Conservation (phyloP, 1,140 invertebrate species). For the Hyles euphorbiae region DNA sequence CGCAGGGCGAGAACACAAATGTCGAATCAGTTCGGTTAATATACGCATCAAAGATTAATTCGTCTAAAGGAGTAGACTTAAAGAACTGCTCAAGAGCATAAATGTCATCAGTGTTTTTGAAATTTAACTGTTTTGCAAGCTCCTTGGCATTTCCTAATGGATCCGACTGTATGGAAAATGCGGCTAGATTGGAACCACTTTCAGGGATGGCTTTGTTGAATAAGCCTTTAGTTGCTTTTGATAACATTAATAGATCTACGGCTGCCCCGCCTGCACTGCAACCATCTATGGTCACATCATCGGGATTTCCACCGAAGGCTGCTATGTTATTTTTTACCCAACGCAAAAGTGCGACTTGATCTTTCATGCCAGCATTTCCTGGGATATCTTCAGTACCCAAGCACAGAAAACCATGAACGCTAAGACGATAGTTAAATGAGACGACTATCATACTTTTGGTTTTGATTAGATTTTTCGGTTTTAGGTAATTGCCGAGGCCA, state of each 20-base stretch:
- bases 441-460: slow-evolving; percentile 24
- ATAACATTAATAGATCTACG: slow-evolving; percentile 27
- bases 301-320: slow-evolving; percentile 35
- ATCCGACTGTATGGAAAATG: slow-evolving; percentile 23
- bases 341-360: slow-evolving; percentile 28
- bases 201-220: slow-evolving; percentile 33
- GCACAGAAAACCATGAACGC: slow-evolving; percentile 32
- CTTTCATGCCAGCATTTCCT: slow-evolving; percentile 42
- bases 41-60: not conserved
- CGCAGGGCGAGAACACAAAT: slow-evolving; percentile 25
- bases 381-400: slow-evolving; percentile 31
- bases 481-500: slow-evolving; percentile 19
- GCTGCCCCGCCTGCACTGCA: slow-evolving; percentile 26
- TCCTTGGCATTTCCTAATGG: slow-evolving; percentile 20
- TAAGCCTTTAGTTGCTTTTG: slow-evolving; percentile 22
- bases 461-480: slow-evolving; percentile 16
- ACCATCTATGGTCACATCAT: slow-evolving; percentile 29
- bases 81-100: slow-evolving; percentile 25
- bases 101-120: slow-evolving; percentile 15
- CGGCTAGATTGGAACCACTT: slow-evolving; percentile 20
- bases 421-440: slow-evolving; percentile 36
- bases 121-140: slow-evolving; percentile 16
- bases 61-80: slow-evolving; percentile 5
- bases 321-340: slow-evolving; percentile 32
- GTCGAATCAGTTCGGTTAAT: slow-evolving; percentile 9